phyloP scores from a whole-genome alignment of 2,888 invertebrate species.

The Eupithecia abbreviata region DNA sequence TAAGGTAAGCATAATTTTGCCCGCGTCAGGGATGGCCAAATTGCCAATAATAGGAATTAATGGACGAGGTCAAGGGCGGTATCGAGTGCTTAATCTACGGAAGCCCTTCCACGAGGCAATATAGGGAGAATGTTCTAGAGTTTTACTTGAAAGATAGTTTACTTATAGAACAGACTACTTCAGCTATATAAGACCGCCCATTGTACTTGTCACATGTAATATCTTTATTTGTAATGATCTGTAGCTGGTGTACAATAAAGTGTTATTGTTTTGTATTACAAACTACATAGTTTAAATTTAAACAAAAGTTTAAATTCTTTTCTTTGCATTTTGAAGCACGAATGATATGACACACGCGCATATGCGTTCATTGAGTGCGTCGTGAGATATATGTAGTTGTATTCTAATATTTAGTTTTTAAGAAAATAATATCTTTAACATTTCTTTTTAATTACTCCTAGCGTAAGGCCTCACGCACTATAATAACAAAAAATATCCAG shows the following conservation, averaged over 20 bases:
- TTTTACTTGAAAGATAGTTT: slow-evolving; percentile 4
- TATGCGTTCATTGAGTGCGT: not conserved
- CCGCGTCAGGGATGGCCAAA: slow-evolving; percentile 33
- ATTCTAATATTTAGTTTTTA: not conserved
- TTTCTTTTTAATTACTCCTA: too few species aligned
- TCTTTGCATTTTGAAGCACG: not conserved
- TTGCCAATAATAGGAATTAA: slow-evolving; percentile 39
- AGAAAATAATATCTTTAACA: not conserved
- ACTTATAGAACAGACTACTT: not conserved
- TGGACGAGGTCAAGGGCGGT: slow-evolving; percentile 31
- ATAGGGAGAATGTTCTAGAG: slow-evolving; percentile 1
- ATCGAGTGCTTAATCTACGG: slow-evolving; percentile 33
- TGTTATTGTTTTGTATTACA: too few species aligned
- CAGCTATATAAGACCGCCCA: too few species aligned
- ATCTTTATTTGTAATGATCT: too few species aligned
- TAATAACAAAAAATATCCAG: too few species aligned
- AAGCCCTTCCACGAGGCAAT: slow-evolving; percentile 19
- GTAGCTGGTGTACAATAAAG: too few species aligned
- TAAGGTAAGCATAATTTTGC: slow-evolving; percentile 31
- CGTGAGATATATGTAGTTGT: too few species aligned
- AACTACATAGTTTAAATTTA: too few species aligned
- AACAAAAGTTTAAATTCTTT: too few species aligned
- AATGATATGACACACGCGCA: too few species aligned
- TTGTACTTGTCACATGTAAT: too few species aligned
- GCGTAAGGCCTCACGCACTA: too few species aligned